A percentile compares a stretch with the other conserved stretches of the same genome.
Conservation (phyloP, 2,888 invertebrate species). For the Pelosia muscerda region DNA sequence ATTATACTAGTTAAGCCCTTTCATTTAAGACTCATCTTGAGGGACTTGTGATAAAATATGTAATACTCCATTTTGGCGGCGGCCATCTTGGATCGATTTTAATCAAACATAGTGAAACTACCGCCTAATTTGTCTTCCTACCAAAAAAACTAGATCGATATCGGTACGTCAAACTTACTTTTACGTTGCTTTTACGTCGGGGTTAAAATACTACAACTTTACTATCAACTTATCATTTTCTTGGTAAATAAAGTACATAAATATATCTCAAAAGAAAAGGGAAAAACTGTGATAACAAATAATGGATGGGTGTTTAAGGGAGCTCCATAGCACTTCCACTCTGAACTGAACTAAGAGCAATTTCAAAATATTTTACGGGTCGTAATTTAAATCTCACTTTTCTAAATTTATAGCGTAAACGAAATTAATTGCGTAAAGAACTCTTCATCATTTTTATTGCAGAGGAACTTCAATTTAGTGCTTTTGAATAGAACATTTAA, state of each 20-base stretch:
- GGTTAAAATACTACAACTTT: background rate
- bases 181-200: too few relatives aligned
- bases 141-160: too few relatives aligned
- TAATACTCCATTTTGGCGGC: too few relatives aligned
- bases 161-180: too few relatives aligned
- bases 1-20: too few relatives aligned
- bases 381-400: slow-evolving; percentile 19
- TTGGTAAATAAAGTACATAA: background rate
- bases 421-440: slow-evolving; percentile 32
- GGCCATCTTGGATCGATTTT: too few relatives aligned
- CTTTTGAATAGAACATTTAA: slow-evolving; percentile 25
- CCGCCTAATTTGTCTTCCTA: too few relatives aligned
- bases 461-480: slow-evolving; percentile 39
- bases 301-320: background rate
- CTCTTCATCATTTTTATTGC: slow-evolving; percentile 45
- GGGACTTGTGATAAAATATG: too few relatives aligned
- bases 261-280: slow-evolving; percentile 4
- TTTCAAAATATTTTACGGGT: slow-evolving; percentile 18
- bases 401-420: slow-evolving; percentile 17
- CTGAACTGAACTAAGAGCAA: background rate
- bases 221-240: background rate
- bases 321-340: background rate
- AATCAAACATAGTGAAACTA: too few relatives aligned
- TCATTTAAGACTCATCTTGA: too few relatives aligned
- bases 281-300: slow-evolving; percentile 1